phyloP scores from a whole-genome alignment of 2,888 invertebrate species.

The Griposia aprilina region DNA sequence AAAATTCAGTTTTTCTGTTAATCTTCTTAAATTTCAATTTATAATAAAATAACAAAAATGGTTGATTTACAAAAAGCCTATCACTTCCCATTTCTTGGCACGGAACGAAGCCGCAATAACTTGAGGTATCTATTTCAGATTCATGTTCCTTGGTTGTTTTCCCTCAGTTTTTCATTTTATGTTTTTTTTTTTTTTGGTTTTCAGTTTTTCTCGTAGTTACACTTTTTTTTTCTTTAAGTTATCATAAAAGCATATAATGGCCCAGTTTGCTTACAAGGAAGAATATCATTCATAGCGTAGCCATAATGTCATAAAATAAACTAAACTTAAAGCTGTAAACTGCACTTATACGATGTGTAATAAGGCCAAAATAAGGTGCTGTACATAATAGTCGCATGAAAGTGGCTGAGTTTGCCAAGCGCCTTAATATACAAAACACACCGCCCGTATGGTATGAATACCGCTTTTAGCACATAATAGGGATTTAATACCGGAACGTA shows the following conservation, averaged over 20 bases:
- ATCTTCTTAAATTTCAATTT: conserved; percentile 41
- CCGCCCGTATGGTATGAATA: conserved; percentile 23
- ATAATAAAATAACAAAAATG: conserved; percentile 12
- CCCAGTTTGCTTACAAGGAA: neutral
- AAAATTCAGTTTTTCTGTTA: conserved; percentile 1
- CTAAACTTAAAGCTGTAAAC: conserved; percentile 18
- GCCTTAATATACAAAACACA: conserved; percentile 33
- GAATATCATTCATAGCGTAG: conserved; percentile 12
- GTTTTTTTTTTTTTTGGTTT: too few relatives aligned
- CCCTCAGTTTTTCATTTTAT: conserved; percentile 11
- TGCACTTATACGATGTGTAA: conserved; percentile 41
- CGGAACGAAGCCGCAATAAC: conserved; percentile 14
- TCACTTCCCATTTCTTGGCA: conserved; percentile 52
- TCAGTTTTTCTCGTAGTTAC: conserved; percentile 1
- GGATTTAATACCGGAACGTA: conserved; percentile 57
- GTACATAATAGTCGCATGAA: conserved; percentile 40
- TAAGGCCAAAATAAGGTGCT: conserved; percentile 42
- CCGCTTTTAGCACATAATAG: conserved; percentile 61
- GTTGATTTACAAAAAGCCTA: conserved; percentile 26
- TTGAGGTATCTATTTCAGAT: conserved; percentile 41
- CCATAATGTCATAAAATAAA: conserved; percentile 30
- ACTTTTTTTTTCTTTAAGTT: conserved; percentile 1
- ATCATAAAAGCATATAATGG: conserved; percentile 17
- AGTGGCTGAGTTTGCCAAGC: conserved; percentile 52
- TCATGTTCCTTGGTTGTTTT: conserved; percentile 24